A percentile compares a stretch with the other conserved stretches of the same genome.
phyloP scores from a whole-genome alignment of 2,113 vertebrate species.

The Leptosomus discolor region DNA sequence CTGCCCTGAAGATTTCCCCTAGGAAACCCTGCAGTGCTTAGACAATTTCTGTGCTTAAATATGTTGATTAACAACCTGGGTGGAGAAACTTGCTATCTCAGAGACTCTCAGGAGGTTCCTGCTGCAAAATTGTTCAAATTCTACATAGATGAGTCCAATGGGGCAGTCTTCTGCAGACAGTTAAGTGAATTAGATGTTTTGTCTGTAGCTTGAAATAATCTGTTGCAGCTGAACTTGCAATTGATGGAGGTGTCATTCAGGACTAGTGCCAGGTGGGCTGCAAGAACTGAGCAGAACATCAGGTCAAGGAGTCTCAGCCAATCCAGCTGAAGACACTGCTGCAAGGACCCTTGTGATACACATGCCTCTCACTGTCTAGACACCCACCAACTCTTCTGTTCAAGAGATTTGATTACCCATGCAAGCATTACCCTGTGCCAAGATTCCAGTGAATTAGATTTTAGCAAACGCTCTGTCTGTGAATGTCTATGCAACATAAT shows the following conservation, averaged over 20 bases:
- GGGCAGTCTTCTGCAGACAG: neutral
- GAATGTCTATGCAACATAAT: neutral
- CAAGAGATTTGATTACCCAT: neutral
- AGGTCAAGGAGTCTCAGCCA: neutral
- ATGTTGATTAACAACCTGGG: conserved; percentile 19
- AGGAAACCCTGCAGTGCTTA: neutral
- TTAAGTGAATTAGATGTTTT: neutral
- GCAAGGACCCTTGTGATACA: neutral
- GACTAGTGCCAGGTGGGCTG: neutral
- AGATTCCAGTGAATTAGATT: neutral
- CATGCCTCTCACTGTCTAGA: neutral
- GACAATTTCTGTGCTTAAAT: conserved; percentile 33
- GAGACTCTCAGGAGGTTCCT: neutral
- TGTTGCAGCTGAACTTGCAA: neutral
- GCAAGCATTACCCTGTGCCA: neutral
- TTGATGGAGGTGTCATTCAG: neutral
- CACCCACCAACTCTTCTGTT: neutral
- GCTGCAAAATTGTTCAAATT: neutral
- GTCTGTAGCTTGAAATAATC: neutral
- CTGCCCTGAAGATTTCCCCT: conserved; percentile 17
- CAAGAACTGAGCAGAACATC: neutral
- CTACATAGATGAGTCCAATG: neutral
- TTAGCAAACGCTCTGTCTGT: neutral
- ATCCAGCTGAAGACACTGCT: neutral
- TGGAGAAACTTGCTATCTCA: neutral